Evolutionary conservation across 2,888 invertebrate genomes (phyloP).

Genomic region (Cryptus viduatorius): DNA sequence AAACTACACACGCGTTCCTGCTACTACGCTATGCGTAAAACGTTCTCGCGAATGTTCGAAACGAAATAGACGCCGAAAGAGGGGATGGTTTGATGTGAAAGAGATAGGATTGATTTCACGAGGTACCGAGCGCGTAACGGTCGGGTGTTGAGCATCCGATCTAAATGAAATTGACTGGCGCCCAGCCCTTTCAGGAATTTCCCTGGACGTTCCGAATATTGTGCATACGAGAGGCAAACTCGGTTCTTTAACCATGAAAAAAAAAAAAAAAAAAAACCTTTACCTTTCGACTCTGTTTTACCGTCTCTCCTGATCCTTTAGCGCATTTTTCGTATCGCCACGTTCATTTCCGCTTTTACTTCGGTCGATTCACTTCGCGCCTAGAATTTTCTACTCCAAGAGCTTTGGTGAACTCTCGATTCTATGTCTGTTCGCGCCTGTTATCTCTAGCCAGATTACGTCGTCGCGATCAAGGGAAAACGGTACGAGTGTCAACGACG

Average conservation of each 20-base stretch:
- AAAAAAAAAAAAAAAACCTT: slow-evolving; percentile 39
- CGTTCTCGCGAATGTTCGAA: slow-evolving; percentile 34
- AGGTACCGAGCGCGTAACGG: neutral
- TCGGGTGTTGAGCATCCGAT: slow-evolving; percentile 4
- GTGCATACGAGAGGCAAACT: neutral
- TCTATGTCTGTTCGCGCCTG: slow-evolving; percentile 7
- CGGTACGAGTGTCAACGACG: slow-evolving; percentile 30
- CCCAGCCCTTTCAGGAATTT: slow-evolving; percentile 36
- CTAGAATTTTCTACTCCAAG: neutral
- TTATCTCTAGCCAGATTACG: slow-evolving; percentile 44
- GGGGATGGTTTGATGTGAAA: slow-evolving; percentile 20
- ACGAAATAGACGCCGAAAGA: slow-evolving; percentile 30
- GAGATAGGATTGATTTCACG: slow-evolving; percentile 26
- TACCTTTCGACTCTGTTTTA: slow-evolving; percentile 20
- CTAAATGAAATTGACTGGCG: slow-evolving; percentile 31
- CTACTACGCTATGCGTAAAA: slow-evolving; percentile 25
- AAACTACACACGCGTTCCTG: slow-evolving; percentile 34
- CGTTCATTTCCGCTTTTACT: slow-evolving; percentile 12
- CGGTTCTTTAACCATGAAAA: neutral
- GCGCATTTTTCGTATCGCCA: slow-evolving; percentile 20
- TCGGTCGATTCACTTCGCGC: neutral
- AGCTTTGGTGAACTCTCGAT: neutral
- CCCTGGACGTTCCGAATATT: slow-evolving; percentile 28
- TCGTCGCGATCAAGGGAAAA: slow-evolving; percentile 50
- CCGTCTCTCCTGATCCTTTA: neutral